These are phyloP conservation scores for Campylomormyrus tamandua DNA, from an alignment of 2,113 vertebrate genomes.

Conservation along the genomic window DNA sequence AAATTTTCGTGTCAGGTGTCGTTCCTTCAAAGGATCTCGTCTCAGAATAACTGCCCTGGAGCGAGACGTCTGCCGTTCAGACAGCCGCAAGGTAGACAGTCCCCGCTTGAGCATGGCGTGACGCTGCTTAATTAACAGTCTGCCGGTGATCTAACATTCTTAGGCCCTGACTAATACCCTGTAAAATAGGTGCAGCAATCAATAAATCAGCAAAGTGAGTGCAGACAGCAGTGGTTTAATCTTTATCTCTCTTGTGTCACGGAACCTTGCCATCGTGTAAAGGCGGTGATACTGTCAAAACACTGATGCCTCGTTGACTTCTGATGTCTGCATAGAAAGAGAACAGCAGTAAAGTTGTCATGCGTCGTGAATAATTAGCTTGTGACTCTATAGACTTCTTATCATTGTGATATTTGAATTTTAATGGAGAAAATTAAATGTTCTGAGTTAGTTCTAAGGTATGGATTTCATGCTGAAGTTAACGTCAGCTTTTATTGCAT, in stretches of 20 bases:
- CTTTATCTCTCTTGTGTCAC: neutral
- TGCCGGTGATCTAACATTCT: neutral
- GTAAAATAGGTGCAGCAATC: neutral
- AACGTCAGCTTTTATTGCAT: neutral
- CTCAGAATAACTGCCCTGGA: neutral
- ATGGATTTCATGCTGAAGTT: neutral
- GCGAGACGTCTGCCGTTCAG: neutral
- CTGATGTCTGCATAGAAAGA: neutral
- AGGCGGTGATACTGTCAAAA: neutral
- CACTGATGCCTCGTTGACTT: neutral
- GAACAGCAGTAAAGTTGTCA: neutral
- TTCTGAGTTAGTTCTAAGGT: neutral
- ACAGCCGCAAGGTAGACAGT: neutral
- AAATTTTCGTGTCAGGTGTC: neutral
- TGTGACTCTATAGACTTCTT: neutral
- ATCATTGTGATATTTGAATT: neutral
- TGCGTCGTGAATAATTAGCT: neutral
- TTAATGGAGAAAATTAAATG: neutral
- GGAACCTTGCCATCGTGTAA: neutral
- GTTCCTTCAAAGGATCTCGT: neutral
- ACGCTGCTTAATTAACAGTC: neutral
- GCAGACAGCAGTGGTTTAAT: conserved; percentile 1
- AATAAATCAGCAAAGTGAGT: neutral
- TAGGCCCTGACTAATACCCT: neutral
- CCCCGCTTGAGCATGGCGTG: neutral